These are phyloP conservation scores for Drosophila paulistorum DNA, from an alignment of 1,140 invertebrate genomes.

Conservation along the genomic window DNA sequence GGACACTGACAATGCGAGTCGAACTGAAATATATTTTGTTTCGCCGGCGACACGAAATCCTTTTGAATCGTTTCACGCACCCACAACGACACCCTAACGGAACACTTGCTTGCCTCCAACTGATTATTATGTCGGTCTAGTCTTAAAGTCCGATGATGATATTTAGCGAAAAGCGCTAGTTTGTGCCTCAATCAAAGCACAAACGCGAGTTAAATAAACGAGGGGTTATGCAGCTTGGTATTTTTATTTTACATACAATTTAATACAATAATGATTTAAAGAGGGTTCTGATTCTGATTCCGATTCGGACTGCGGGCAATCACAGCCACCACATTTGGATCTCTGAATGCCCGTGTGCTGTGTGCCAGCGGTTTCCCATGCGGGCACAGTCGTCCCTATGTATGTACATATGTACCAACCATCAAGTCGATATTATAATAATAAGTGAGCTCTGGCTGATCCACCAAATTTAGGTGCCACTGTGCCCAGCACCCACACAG, in stretches of 20 bases:
- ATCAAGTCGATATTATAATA: too few species aligned
- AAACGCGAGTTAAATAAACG: constrained; percentile 44
- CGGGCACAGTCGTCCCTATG: constrained; percentile 8
- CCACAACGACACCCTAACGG: constrained; percentile 49
- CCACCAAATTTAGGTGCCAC: neutral
- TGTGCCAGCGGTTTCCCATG: neutral
- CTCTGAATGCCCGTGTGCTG: neutral
- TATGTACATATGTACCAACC: neutral
- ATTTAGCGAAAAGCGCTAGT: constrained; percentile 29
- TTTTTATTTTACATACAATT: constrained; percentile 69
- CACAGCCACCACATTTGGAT: neutral
- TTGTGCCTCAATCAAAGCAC: constrained; percentile 38
- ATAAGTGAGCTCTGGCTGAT: neutral
- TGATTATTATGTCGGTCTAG: constrained; percentile 36
- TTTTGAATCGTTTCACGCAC: constrained; percentile 36
- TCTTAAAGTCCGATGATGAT: constrained; percentile 8
- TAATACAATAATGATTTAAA: constrained; percentile 79
- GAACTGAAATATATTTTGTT: neutral
- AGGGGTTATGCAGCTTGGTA: constrained; percentile 44
- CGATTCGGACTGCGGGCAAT: constrained; percentile 10
- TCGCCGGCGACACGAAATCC: neutral
- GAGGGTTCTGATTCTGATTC: constrained; percentile 43
- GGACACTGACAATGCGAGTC: constrained; percentile 2
- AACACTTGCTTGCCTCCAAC: constrained; percentile 51
- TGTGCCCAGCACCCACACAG: constrained; percentile 12